phyloP scores from a whole-genome alignment of 2,113 vertebrate genomes.

The Tachycineta bicolor region DNA sequence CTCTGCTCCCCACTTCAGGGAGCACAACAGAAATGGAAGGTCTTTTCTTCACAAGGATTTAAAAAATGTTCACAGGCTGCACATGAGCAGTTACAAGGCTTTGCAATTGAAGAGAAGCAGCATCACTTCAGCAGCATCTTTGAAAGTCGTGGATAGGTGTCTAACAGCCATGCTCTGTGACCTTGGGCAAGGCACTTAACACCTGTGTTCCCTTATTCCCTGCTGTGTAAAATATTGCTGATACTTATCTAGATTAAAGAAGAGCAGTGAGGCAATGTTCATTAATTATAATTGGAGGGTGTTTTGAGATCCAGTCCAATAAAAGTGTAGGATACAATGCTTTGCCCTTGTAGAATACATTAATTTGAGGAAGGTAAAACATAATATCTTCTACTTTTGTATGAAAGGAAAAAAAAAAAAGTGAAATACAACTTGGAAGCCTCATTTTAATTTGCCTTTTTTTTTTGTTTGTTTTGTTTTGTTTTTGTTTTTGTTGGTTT shows the following conservation, averaged over 20 bases:
- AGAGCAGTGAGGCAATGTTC: conserved; percentile 12
- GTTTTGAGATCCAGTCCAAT: not conserved
- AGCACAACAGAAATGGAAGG: not conserved
- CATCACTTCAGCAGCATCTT: not conserved
- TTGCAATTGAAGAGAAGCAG: not conserved
- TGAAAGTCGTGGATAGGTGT: not conserved
- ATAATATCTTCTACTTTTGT: not conserved
- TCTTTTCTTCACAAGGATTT: not conserved
- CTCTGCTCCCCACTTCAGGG: not conserved
- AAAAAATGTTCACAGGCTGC: not conserved
- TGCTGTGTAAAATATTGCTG: conserved; percentile 45
- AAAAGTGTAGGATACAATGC: not conserved
- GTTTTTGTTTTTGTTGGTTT: not conserved
- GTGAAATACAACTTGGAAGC: not conserved
- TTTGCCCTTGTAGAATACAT: conserved; percentile 19
- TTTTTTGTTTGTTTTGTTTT: too few relatives aligned
- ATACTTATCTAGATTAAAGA: conserved; percentile 43
- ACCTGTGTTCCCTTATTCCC: not conserved
- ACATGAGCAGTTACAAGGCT: not conserved
- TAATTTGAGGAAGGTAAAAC: not conserved
- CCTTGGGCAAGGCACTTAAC: conserved; percentile 37
- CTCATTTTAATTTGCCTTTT: not conserved
- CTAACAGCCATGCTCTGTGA: not conserved
- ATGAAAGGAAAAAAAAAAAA: not conserved
- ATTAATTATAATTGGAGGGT: conserved; percentile 44